A percentile compares a stretch with the other conserved stretches of the same genome.
Conservation (phyloP, 2,888 invertebrate species). For the Erebia palarica region DNA sequence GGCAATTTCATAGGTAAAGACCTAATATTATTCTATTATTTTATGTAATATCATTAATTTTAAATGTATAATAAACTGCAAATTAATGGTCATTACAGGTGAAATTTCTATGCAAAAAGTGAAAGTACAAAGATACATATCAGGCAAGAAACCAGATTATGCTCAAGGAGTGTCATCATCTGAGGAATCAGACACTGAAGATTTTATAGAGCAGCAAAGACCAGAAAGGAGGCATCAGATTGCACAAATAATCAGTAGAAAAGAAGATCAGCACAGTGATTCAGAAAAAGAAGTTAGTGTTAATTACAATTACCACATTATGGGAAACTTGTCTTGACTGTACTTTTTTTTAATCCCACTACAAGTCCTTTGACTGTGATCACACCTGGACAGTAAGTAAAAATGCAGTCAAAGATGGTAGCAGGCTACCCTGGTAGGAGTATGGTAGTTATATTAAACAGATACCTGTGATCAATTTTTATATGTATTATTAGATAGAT, state of each 20-base stretch:
- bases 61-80: not conserved
- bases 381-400: too few species aligned
- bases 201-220: slow-evolving; percentile 87
- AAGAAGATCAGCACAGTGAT: slow-evolving; percentile 68
- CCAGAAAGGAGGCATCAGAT: slow-evolving; percentile 69
- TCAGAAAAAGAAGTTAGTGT: slow-evolving; percentile 68
- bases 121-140: slow-evolving; percentile 98
- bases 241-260: slow-evolving; percentile 60
- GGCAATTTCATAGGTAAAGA: too few species aligned
- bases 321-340: not conserved
- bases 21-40: too few species aligned
- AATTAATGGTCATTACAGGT: slow-evolving; percentile 80
- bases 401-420: too few species aligned
- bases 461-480: too few species aligned
- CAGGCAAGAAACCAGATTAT: slow-evolving; percentile 98
- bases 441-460: too few species aligned
- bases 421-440: too few species aligned
- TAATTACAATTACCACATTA: not conserved
- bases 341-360: too few species aligned
- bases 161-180: slow-evolving; percentile 93
- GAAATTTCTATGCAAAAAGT: slow-evolving; percentile 99
- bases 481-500: too few species aligned
- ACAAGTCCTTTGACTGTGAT: too few species aligned
- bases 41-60: not conserved
- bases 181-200: slow-evolving; percentile 94